These are phyloP conservation scores for Operophtera brumata DNA, from an alignment of 2,888 invertebrate genomes.

Conservation along the genomic window DNA sequence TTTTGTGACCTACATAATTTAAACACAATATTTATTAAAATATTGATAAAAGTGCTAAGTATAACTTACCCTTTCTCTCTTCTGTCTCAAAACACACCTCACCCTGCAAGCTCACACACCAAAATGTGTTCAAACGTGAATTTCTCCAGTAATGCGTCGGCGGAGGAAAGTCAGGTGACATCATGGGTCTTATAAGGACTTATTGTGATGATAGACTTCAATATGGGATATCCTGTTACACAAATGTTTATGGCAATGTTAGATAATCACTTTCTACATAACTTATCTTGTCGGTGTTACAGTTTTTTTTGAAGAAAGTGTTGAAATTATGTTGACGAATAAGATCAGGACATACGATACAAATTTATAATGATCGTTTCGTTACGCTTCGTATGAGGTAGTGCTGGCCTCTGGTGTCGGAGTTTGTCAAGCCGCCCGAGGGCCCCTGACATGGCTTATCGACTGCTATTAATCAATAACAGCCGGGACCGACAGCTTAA, in stretches of 20 bases:
- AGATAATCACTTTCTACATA: slow-evolving; percentile 11
- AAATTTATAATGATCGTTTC: too few species aligned
- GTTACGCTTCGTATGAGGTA: too few species aligned
- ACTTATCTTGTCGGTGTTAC: not conserved
- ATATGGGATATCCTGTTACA: slow-evolving; percentile 40
- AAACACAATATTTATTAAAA: too few species aligned
- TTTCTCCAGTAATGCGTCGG: slow-evolving; percentile 34
- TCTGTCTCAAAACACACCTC: slow-evolving; percentile 16
- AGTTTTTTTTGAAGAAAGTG: not conserved
- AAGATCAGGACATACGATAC: too few species aligned
- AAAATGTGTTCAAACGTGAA: slow-evolving; percentile 36
- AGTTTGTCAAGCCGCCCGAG: too few species aligned
- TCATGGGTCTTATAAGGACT: slow-evolving; percentile 41
- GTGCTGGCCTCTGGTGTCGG: too few species aligned
- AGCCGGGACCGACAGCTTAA: too few species aligned
- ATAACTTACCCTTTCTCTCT: slow-evolving; percentile 1
- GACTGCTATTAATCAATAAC: too few species aligned
- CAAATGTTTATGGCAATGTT: not conserved
- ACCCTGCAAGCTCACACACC: slow-evolving; percentile 15
- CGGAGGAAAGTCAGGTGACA: slow-evolving; percentile 49
- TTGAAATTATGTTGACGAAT: too few species aligned
- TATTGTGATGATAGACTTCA: slow-evolving; percentile 27
- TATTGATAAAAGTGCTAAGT: too few species aligned
- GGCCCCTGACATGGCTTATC: too few species aligned
- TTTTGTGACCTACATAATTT: too few species aligned